Evolutionary conservation across 1,140 invertebrate species (phyloP), one percentile per base, ranked within the genome.

Genomic region (Gryllus bimaculatus): DNA sequence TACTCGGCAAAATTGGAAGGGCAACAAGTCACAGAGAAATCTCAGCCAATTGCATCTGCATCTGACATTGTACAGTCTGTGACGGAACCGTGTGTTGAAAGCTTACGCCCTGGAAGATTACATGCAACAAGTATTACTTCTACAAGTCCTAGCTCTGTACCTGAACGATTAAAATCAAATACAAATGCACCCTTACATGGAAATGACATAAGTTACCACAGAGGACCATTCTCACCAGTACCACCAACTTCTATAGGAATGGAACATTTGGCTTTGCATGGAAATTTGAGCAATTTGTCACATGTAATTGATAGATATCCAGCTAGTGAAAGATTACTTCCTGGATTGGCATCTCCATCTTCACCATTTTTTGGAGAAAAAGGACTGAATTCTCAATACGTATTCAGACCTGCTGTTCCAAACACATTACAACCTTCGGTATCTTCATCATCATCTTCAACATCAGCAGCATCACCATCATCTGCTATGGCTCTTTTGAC

Each of bases 271-370:
- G 47, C 80, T 80, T 73, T 73, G 79, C 26, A 80, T 83, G 85
- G 88, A 21, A 89, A 87, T 84, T 83, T 90, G 79, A 85, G 88
- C 12, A 89, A 87, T 83, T 84, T 90, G 73, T 88, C 89, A n/a
- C 89, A 90, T 83, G 89, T 90, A 83, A 85, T 90, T 47, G 89
- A 90, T 79, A 83, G 89, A 49, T 90, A 88, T 82, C 84, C 85
- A 20, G 88, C 88, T 81, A 88, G 89, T 48, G 89, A 90, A 81
- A 84, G 87, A 80, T 87, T 88, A 83, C 81, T 89, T 85, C 82
- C 84, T 81, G 77, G 84, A 13, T 18, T 66, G 18, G 10, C 54
- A 81, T 81, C 85, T 82, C 82, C 87, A 88, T 83, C 86, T 89
- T 83, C 20, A 48, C 8, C 39, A n/a, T 47, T 18, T 47, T 26